phyloP scores from a whole-genome alignment of 2,113 vertebrate genomes.

The Ictalurus furcatus region DNA sequence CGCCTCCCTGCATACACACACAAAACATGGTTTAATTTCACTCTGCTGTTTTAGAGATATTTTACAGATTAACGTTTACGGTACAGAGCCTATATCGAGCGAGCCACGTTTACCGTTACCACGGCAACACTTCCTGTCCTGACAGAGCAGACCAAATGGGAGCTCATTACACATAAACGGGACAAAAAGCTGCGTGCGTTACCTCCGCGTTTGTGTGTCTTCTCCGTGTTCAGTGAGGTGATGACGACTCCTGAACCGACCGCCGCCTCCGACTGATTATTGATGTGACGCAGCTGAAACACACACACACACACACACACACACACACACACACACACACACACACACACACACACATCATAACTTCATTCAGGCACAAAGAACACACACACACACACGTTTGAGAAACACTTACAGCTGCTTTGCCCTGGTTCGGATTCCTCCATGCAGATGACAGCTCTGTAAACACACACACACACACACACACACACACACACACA shows the following conservation, averaged over 20 bases:
- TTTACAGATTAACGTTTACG: not conserved
- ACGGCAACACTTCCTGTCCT: not conserved
- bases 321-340: not conserved
- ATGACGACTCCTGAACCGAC: slow-evolving; percentile 80
- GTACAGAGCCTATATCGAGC: not conserved
- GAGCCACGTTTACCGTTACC: not conserved
- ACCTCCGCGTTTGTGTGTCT: slow-evolving; percentile 82
- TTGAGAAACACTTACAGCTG: slow-evolving; percentile 83
- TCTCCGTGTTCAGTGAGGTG: slow-evolving; percentile 84
- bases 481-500: slow-evolving; percentile 3
- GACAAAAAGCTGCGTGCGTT: slow-evolving; percentile 23
- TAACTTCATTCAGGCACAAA: not conserved
- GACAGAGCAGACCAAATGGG: not conserved
- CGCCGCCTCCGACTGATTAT: slow-evolving; percentile 86
- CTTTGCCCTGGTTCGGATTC: slow-evolving; percentile 85
- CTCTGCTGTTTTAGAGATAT: not conserved
- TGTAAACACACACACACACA: slow-evolving; percentile 56
- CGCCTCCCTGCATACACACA: slow-evolving; percentile 65
- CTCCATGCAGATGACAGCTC: slow-evolving; percentile 82
- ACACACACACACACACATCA: slow-evolving; percentile 18
- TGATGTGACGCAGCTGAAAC: slow-evolving; percentile 87
- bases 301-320: slow-evolving; percentile 19
- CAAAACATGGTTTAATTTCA: not conserved
- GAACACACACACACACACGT: not conserved
- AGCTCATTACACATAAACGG: not conserved